These are phyloP conservation scores for Agrotis clavis DNA, from an alignment of 2,888 invertebrate genomes.

Conservation along the genomic window DNA sequence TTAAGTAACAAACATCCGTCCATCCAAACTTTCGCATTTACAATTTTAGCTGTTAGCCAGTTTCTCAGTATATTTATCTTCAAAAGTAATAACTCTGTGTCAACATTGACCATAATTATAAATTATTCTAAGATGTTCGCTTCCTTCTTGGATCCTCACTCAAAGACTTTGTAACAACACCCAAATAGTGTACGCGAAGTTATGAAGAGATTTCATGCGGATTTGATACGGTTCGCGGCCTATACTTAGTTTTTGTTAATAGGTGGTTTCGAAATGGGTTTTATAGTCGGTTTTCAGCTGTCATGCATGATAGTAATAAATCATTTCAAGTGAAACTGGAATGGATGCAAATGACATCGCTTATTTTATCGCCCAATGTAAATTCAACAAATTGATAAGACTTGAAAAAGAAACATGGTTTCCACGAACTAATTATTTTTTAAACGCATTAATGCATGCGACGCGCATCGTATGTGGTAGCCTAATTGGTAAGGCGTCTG, in stretches of 20 bases:
- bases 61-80: neutral
- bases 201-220: constrained; percentile 56
- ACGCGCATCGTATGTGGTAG: too few species aligned
- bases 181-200: constrained; percentile 53
- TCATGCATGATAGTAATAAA: constrained; percentile 1
- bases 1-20: too few species aligned
- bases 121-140: neutral
- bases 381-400: too few species aligned
- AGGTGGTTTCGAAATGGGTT: constrained; percentile 6
- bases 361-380: too few species aligned
- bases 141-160: constrained; percentile 16
- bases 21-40: too few species aligned
- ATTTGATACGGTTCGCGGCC: constrained; percentile 57
- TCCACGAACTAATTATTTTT: too few species aligned
- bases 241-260: constrained; percentile 56
- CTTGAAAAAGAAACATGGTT: too few species aligned
- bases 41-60: too few species aligned
- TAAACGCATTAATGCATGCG: too few species aligned
- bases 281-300: constrained; percentile 1
- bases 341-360: too few species aligned
- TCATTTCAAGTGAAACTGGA: too few species aligned
- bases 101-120: constrained; percentile 3
- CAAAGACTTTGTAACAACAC: constrained; percentile 62
- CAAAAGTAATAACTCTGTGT: neutral
- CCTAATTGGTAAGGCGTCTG: too few species aligned